Evolutionary conservation across 2,113 vertebrate species (phyloP), one percentile per base, ranked within the genome.

Genomic region (Isurus oxyrinchus): DNA sequence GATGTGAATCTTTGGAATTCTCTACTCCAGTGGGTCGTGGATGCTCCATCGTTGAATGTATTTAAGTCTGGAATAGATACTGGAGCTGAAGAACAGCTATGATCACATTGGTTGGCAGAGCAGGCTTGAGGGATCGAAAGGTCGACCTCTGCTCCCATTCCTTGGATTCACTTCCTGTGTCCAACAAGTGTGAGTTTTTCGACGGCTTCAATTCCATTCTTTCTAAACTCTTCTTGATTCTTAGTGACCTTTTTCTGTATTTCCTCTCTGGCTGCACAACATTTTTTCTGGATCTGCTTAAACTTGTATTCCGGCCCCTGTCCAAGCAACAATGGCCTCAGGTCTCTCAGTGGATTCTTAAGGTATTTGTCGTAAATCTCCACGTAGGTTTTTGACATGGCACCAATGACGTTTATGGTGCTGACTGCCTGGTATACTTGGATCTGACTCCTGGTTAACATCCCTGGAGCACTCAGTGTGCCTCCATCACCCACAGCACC

Each of bases 381-480:
- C 0, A 96, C 97, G 96, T 97, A 97, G 63, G 97, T 97, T 49
- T 88, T 96, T 35, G 97, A 96, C 79, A 97, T 97, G 97, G 97
- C 97, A 69, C 96, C 19, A 0, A 97, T 97, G 95, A 97, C 88
- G 53, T 81, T 66, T 11, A 88, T 86, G 76, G 96, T 44, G 27
- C 49, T 96, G 44, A 81, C 79, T 86, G 97, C 97, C n/a, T 97
- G 96, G 96, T 96, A 97, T 4, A 96, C 96, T 61, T 97, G 97
- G 16, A 13, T 55, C 72, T 97, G 81, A 84, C 5, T 97, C 76
- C 96, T 97, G 13, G 94, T 25, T 59, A 97, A 96, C 3, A 81
- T 91, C n/a, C 66, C 96, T 44, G 96, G 96, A 5, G 87, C 94
- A 86, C 96, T 5, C 61, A n/a, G 96, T 87, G 96, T 96, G 96